Percentiles rank a stretch among this genome's conserved stretches.
These are phyloP conservation scores for Bubalus kerabau DNA, from an alignment of 2,113 vertebrate species.

Conservation along the genomic window DNA sequence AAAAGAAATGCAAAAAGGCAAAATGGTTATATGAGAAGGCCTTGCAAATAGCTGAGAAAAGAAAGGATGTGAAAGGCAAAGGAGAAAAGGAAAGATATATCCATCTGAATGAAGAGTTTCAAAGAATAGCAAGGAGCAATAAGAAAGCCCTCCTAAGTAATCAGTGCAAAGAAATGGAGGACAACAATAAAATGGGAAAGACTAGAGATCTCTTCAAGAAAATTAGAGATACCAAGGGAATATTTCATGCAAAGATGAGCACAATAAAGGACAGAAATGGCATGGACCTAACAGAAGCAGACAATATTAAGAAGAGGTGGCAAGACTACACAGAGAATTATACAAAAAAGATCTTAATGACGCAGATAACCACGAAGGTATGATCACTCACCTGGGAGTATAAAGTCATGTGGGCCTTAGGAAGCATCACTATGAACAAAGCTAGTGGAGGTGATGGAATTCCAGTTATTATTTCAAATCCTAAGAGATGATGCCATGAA, in stretches of 20 bases:
- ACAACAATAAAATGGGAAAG: not conserved
- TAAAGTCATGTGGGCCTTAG: not conserved
- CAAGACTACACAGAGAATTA: not conserved
- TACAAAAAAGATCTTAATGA: not conserved
- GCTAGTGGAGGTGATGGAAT: not conserved
- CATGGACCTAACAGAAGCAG: not conserved
- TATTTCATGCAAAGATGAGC: not conserved
- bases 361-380: not conserved
- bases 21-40: not conserved
- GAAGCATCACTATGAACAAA: not conserved
- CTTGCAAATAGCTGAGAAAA: not conserved
- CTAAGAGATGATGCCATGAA: fast-evolving
- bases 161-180: not conserved
- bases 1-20: not conserved
- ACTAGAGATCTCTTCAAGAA: not conserved
- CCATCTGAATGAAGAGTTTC: not conserved
- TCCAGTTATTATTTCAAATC: not conserved
- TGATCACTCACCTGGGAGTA: not conserved
- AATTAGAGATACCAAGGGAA: not conserved
- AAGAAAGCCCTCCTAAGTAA: not conserved
- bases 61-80: not conserved
- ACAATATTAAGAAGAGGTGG: not conserved
- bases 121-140: not conserved
- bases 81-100: not conserved
- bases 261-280: not conserved